Conservation (phyloP, 2,797 vertebrate genomes). For the Aotus griseimembra region DNA sequence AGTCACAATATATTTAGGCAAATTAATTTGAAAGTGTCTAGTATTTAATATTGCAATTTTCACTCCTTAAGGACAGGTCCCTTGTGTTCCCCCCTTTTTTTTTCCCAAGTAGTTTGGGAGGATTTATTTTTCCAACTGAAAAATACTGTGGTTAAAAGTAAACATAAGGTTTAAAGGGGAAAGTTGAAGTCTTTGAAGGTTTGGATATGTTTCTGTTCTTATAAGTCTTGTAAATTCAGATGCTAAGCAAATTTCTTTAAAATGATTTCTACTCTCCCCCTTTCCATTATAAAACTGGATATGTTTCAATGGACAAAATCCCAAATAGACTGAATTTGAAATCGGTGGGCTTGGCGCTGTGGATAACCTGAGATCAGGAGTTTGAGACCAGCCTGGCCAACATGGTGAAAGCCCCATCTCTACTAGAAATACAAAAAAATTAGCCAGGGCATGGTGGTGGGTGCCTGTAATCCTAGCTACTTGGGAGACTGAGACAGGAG, state of each 20-base stretch:
- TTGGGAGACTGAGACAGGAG: not conserved
- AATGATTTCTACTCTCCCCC: not conserved
- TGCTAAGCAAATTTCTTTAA: conserved; percentile 16
- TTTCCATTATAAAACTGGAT: conserved; percentile 31
- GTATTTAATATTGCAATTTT: not conserved
- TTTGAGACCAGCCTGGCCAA: not conserved
- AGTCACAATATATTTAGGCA: not conserved
- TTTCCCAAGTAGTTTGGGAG: conserved; percentile 24
- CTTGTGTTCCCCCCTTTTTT: not conserved
- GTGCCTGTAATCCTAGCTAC: not conserved
- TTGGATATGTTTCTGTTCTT: not conserved
- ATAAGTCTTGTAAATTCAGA: not conserved
- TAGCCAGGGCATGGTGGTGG: not conserved
- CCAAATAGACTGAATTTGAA: conserved; percentile 53
- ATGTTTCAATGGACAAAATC: conserved; percentile 31
- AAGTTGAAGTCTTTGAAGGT: conserved; percentile 1
- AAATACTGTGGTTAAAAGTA: not conserved
- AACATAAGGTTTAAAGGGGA: conserved; percentile 27
- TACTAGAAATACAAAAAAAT: no score
- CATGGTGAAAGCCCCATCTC: not conserved
- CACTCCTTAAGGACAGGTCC: not conserved
- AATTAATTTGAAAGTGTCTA: not conserved
- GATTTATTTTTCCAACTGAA: conserved; percentile 22
- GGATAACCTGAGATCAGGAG: not conserved
- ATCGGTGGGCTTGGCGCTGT: not conserved